Base-by-base conservation (phyloP, 1,140 invertebrate species). In the Lepidurus packardi region DNA sequence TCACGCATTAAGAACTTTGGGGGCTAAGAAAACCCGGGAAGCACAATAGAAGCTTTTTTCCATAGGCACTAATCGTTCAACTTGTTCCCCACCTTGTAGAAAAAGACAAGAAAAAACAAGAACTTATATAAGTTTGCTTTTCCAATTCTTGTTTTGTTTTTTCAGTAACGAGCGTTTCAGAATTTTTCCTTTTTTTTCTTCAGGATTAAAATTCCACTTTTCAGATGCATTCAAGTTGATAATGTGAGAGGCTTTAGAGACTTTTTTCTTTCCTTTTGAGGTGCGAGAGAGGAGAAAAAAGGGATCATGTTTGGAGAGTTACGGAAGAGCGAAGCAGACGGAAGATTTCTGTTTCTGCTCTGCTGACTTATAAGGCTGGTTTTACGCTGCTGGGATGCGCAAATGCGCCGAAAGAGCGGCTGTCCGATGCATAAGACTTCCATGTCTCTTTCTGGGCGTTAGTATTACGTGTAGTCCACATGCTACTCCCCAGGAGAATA, bases 401-500 rank as follows among this genome's bases (percentile, higher is more conserved):
- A 65, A 65, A 65, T 65, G 53, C 53, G 53, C 53, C 53, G 16
- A 16, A 65, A 65, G 53, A 65, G 16, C 21, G 53, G 13, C 53
- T 7, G 8, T 65, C 53, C 16, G 21, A 65, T 65, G 53, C 53
- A 65, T 4, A 65, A 21, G 53, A 16, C 53, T 16, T 16, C 53
- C 6, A 4, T n/a, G 53, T 9, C 53, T 21, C 16, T 65, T 65
- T n/a, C 53, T 13, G 9, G 53, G 21, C 21, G 53, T 65, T 65
- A 13, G 53, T 65, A 21, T 65, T 65, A 21, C 53, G 16, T 65
- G 53, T 65, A 65, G 53, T 65, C 13, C 53, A 65, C 53, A 65
- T 65, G 53, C 53, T 65, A 65, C 53, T 65, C 21, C 53, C 53
- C 53, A 9, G 7, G 53, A 65, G 53, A 65, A 65, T 65, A 65